Base-by-base conservation (phyloP, 2,888 invertebrate species). In the Listrodromus nycthemerus region DNA sequence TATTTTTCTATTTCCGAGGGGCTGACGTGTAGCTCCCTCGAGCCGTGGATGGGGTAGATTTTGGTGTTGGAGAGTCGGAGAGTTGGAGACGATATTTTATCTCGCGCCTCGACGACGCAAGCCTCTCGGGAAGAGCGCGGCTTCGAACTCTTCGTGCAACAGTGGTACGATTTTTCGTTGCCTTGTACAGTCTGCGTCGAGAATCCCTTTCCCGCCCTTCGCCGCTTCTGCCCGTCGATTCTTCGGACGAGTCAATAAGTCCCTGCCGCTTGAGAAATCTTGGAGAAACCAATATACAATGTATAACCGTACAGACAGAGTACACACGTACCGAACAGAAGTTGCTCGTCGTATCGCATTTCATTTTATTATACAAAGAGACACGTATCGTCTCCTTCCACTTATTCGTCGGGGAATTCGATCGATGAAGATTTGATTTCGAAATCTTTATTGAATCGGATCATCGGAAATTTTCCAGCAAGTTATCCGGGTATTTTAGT, bases 221-320 rank as follows among this genome's bases (percentile, higher is more conserved):
- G 4, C 52, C 37, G 45, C 52, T 69, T 45, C 52, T 63, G 19
- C 69, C 65, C 45, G 78, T 82, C 74, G 67, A 79, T 70, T 78
- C 78, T 67, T 74, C 69, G 78, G 52, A 82, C 73, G 45, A 78
- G 82, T 82, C 82, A 78, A 82, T 82, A 82, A 82, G 74, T 79
- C 69, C 69, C 52, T 58, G 71, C 76, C 73, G 73, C 67, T 78
- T 78, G 78, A 82, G 78, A 82, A 82, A 74, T 78, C 78, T 67
- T 76, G 21, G 21, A 41, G 33, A 50, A 69, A 69, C 30, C n/a
- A 58, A 45, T 45, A 52, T 76, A 61, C 50, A 48, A 61, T n/a
- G 58, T 37, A 63, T 52, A 50, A 37, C 58, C 19, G 37, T 50
- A 61, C 27, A 61, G 30, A 61, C 27, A 21, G 5, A 16, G 30